Base-by-base conservation (phyloP, 2,797 vertebrate genomes). In the Kryptolebias ocellatus region DNA sequence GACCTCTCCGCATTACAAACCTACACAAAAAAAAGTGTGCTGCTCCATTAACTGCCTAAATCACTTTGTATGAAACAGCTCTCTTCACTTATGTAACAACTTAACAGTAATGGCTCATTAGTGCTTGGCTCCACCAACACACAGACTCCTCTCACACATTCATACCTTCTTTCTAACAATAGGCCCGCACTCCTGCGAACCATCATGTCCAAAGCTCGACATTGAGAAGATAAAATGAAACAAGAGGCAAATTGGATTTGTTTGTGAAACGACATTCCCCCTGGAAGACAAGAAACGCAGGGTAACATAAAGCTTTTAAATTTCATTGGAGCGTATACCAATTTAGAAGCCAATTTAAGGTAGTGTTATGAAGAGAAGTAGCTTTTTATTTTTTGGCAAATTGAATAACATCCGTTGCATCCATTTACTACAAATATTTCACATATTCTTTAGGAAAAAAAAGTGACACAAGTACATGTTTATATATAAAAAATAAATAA, bases 51-150 rank as follows among this genome's bases (percentile, higher is more conserved):
- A 80, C 56, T 70, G 64, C 54, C 76, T 57, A 80, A 83, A 83
- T 86, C 74, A 81, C 68, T 74, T 64, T 65, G 70, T 70, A 80
- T 86, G 81, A 75, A 79, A 83, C 90, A 82, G 74, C 77, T 63
- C 80, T 87, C 80, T 72, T 74, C 72, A 70, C 83, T 91, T 86
- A 87, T 64, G 46, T 84, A 90, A 92, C 61, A 27, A 81, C 78
- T 87, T 87, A 85, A 87, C 83, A 76, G 83, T 86, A 87, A 91
- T 88, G 88, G 89, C 85, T 91, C 79, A 64, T 91, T 90, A 89
- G 79, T 60, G 45, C 86, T 89, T 86, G 89, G 87, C 89, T 87
- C 87, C 89, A 87, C 87, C 88, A 78, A 90, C 90, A 89, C 83
- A 80, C 78, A 67, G 75, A 70, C 87, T 81, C 79, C 80, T 84